phyloP scores from a whole-genome alignment of 2,888 invertebrate genomes.

The Eilema sororculum region DNA sequence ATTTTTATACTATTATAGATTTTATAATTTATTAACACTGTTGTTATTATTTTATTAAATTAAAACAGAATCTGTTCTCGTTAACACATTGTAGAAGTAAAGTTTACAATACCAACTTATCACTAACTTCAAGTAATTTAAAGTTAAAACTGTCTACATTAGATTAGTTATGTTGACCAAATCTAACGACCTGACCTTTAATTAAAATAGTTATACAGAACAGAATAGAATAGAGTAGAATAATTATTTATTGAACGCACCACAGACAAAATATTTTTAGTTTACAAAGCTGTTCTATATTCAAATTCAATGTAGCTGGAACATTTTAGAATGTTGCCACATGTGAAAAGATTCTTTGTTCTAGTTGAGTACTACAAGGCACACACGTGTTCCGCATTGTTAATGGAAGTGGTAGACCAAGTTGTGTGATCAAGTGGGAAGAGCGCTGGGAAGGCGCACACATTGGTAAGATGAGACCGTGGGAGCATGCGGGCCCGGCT shows the following conservation, averaged over 20 bases:
- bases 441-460: conserved; percentile 57
- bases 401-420: conserved; percentile 64
- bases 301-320: background rate
- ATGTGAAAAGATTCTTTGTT: conserved; percentile 41
- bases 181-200: background rate
- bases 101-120: background rate
- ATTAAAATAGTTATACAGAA: conserved; percentile 6
- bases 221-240: too few relatives aligned
- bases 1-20: too few relatives aligned
- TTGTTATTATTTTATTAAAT: too few relatives aligned
- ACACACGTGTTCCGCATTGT: conserved; percentile 77
- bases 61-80: too few relatives aligned
- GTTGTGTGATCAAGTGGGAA: conserved; percentile 63
- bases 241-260: background rate
- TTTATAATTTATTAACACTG: too few relatives aligned
- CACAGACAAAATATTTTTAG: background rate
- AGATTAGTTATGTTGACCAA: conserved; percentile 3
- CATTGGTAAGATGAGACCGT: conserved; percentile 73
- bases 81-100: background rate
- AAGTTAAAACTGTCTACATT: conserved; percentile 1
- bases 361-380: conserved; percentile 42
- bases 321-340: conserved; percentile 19
- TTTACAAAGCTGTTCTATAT: conserved; percentile 6
- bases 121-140: background rate
- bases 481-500: conserved; percentile 74